Percentiles rank a stretch among this genome's conserved stretches.
These are phyloP conservation scores for Apamea epomidion DNA, from an alignment of 2,888 invertebrate species.

Conservation along the genomic window DNA sequence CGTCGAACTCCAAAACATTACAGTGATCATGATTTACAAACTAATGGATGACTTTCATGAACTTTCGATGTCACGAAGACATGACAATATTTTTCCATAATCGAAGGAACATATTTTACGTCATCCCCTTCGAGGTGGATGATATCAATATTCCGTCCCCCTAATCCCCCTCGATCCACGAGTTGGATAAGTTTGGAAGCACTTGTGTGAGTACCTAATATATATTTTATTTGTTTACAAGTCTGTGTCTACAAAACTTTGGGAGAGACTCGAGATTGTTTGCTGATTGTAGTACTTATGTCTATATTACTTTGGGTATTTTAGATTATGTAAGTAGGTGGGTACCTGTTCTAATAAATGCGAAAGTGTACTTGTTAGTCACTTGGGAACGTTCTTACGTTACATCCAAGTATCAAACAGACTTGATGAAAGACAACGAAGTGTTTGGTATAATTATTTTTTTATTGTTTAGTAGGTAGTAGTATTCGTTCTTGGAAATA, in stretches of 20 bases:
- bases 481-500: neutral
- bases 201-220: constrained; percentile 30
- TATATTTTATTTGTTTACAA: constrained; percentile 43
- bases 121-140: neutral
- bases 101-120: constrained; percentile 14
- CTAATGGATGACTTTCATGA: constrained; percentile 12
- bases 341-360: neutral
- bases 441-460: neutral
- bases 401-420: neutral
- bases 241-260: constrained; percentile 39
- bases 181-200: constrained; percentile 47
- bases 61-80: constrained; percentile 15
- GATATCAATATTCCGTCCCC: constrained; percentile 31
- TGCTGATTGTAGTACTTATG: constrained; percentile 6
- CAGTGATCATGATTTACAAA: neutral
- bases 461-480: neutral
- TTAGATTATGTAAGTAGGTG: neutral
- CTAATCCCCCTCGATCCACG: constrained; percentile 2
- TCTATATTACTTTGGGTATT: neutral
- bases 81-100: constrained; percentile 37
- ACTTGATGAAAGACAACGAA: neutral
- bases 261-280: constrained; percentile 15
- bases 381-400: neutral
- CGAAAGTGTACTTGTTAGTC: neutral
- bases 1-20: neutral